Base-by-base conservation (phyloP, 2,888 invertebrate species). In the Hipparchia semele region DNA sequence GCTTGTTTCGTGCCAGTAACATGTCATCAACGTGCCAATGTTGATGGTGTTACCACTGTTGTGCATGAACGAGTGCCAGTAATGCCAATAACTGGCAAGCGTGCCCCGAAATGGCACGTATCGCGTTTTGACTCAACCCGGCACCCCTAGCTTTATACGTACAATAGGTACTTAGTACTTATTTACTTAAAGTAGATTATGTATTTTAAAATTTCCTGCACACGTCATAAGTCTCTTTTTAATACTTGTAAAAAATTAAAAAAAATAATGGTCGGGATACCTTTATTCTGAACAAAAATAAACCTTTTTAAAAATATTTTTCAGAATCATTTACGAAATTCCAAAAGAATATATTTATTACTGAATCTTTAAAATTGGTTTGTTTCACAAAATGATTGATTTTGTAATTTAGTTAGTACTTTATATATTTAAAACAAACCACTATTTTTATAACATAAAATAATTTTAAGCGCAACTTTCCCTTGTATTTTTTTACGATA, bases 81-180 rank as follows among this genome's bases (percentile, higher is more conserved):
- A n/a, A 46, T 62, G 62, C 46, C 49, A 62, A 39, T 46, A 2
- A 4, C 13, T 12, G 23, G 65, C 65, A 33, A 65, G 33, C 51
- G 51, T 65, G 51, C n/a, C 46, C 13, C 13, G n/a, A 45, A 65
- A 33, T 53, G 53, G 65, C 65, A 51, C 53, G 65, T 33, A 10
- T 51, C 51, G 33, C 51, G 33, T 65, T 56, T 67, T 10, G 46
- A 45, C 67, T 67, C 45, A 39, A 56, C 56, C 46, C 45, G 67
- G 56, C 65, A 65, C 65, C 67, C 67, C 67, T 68, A 68, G 69
- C 69, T 60, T 33, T 53, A 51, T 45, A 39, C 5, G 39, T 39
- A 39, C 39, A 39, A 49, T 51, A 64, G 9, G 49, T 12, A 51
- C 65, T 33, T 33, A 65, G 65, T 65, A 65, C 53, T 12, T 65